A percentile compares a stretch with the other conserved stretches of the same genome.
phyloP scores from a whole-genome alignment of 2,888 invertebrate species.

The Zaprionus lineosus region DNA sequence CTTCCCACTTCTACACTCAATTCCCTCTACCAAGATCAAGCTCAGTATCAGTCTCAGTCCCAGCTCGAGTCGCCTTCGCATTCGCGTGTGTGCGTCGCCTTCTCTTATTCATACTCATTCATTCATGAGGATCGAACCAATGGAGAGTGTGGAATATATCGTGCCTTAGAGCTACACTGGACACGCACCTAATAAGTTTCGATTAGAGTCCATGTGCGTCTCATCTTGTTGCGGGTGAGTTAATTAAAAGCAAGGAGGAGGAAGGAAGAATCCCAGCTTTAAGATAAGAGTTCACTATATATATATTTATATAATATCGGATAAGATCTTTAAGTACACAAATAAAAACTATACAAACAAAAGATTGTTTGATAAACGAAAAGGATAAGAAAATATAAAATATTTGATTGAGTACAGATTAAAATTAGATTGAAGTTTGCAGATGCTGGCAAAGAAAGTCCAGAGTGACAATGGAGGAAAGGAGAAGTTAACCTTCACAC shows the following conservation, averaged over 20 bases:
- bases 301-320: background rate
- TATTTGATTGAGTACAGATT: too few species aligned
- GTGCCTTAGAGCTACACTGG: conserved; percentile 30
- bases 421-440: too few species aligned
- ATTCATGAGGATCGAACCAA: conserved; percentile 45
- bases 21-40: conserved; percentile 1
- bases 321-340: background rate
- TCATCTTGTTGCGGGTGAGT: conserved; percentile 27
- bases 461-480: too few species aligned
- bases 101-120: conserved; percentile 55
- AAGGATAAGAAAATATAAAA: too few species aligned
- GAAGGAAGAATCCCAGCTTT: background rate
- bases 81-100: conserved; percentile 39
- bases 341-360: too few species aligned
- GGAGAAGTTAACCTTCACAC: too few species aligned
- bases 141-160: conserved; percentile 5
- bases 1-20: background rate
- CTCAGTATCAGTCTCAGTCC: too few species aligned
- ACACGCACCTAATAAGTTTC: conserved; percentile 71
- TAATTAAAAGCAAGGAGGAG: conserved; percentile 50
- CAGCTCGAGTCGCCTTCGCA: too few species aligned
- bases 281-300: background rate
- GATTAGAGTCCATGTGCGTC: conserved; percentile 44
- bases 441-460: too few species aligned
- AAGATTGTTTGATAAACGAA: too few species aligned